Base-by-base conservation (phyloP, 2,888 invertebrate species). In the Calliopum simillimum region DNA sequence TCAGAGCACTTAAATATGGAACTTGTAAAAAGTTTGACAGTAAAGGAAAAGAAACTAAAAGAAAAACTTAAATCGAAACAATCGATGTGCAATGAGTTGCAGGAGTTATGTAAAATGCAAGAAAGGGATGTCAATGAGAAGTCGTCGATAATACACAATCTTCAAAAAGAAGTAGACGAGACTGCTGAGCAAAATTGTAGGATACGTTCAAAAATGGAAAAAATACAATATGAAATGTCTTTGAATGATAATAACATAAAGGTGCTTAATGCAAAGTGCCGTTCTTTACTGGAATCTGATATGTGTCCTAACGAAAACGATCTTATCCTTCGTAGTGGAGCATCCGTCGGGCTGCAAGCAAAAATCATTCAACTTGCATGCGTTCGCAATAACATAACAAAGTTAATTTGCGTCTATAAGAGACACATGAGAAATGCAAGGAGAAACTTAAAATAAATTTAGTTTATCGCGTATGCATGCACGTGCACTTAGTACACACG, bases 281-380 rank as follows among this genome's bases (percentile, higher is more conserved):
- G 67, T 47, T 8, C 46, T 13, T 4, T 70, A 11, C 70, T 73
- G 58, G 53, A 49, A 5, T 33, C 33, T 8, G 16, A 61, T 1
- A 72, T 70, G 33, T 67, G 62, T 16, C 16, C 68, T 2, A 13
- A 75, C 44, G 74, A 71, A 49, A 43, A 23, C n/a, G 76, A 76
- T 11, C 25, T 70, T n/a, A 58, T 12, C 2, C 61, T 47, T 1
- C 69, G 67, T 58, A 71, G 62, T 23, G 59, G 64, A 41, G 76
- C 73, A 46, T 13, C 68, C 13, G 44, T 71, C 14, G 16, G 16
- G 1, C 1, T 71, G 4, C 69, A 71, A 59, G 67, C 61, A 25
- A 68, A 70, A 58, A 69, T 64, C 8, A 13, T 21, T 2, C 71
- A 74, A 33, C 66, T 74, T 12, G 56, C 53, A 5, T 67, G 64